Evolutionary conservation across 2,113 vertebrate species (phyloP).

Genomic region (Guaruba guarouba): DNA sequence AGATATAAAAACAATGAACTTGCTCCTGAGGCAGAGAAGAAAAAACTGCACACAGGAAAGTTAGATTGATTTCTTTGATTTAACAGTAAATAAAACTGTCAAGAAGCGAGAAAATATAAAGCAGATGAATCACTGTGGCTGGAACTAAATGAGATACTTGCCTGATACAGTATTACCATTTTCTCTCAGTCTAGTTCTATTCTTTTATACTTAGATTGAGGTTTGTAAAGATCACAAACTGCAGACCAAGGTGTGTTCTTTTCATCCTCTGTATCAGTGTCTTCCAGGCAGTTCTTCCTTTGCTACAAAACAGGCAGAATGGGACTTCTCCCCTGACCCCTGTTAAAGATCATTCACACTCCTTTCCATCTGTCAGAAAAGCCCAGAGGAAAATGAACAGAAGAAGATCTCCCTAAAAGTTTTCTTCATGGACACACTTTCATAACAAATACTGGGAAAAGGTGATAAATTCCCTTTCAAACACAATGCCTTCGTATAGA

Average conservation of each 20-base stretch:
- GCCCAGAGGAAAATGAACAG: background rate
- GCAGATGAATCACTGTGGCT: background rate
- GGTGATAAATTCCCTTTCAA: background rate
- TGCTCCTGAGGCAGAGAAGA: background rate
- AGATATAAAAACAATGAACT: background rate
- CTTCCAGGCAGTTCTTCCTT: background rate
- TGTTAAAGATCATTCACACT: background rate
- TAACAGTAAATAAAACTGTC: background rate
- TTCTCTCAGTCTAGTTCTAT: background rate
- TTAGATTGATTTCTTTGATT: background rate
- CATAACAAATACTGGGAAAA: background rate
- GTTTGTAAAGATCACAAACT: background rate
- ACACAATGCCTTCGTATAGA: background rate
- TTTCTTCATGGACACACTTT: background rate
- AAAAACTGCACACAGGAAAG: background rate
- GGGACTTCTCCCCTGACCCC: rapidly evolving
- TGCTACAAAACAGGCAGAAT: background rate
- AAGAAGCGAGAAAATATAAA: background rate
- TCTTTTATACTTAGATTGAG: background rate
- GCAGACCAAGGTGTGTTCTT: background rate
- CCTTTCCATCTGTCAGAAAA: background rate
- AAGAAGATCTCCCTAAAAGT: background rate
- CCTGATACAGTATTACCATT: background rate
- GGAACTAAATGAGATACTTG: background rate
- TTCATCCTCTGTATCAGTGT: background rate